These are phyloP conservation scores for Turnix velox DNA, from an alignment of 2,113 vertebrate genomes.

Conservation along the genomic window DNA sequence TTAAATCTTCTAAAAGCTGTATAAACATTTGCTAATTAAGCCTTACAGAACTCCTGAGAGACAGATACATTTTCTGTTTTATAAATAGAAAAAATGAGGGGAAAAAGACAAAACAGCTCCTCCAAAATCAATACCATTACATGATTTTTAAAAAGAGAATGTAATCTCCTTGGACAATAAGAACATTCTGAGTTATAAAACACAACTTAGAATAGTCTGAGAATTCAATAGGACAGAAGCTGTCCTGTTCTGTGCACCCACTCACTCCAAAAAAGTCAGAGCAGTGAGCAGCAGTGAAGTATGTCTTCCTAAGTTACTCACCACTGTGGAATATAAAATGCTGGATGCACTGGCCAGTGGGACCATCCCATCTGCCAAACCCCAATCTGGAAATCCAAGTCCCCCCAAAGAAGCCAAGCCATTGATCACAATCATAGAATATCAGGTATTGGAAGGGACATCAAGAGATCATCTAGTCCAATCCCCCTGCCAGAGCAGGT, in stretches of 20 bases:
- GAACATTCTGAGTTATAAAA: not conserved
- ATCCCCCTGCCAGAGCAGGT: too few species aligned
- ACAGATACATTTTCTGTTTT: not conserved
- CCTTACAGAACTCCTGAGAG: not conserved
- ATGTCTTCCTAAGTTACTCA: fast-evolving
- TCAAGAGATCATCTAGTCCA: too few species aligned
- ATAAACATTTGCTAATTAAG: slow-evolving; percentile 28
- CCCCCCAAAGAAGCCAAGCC: not conserved
- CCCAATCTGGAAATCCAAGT: not conserved
- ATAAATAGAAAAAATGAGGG: not conserved
- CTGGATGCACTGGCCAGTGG: not conserved
- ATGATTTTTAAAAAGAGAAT: not conserved
- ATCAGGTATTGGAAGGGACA: too few species aligned
- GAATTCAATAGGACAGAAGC: not conserved
- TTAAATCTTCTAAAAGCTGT: slow-evolving; percentile 6
- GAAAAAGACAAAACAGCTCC: not conserved
- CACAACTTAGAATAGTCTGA: not conserved
- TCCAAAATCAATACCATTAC: not conserved
- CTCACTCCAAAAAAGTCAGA: not conserved
- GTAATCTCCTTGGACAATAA: not conserved
- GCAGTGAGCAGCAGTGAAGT: too few species aligned
- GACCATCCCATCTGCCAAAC: not conserved
- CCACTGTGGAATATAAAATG: fast-evolving
- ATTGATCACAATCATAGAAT: too few species aligned
- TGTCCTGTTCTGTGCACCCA: not conserved